Evolutionary conservation across 1,140 invertebrate species (phyloP).

Genomic region (Bombus superbus): DNA sequence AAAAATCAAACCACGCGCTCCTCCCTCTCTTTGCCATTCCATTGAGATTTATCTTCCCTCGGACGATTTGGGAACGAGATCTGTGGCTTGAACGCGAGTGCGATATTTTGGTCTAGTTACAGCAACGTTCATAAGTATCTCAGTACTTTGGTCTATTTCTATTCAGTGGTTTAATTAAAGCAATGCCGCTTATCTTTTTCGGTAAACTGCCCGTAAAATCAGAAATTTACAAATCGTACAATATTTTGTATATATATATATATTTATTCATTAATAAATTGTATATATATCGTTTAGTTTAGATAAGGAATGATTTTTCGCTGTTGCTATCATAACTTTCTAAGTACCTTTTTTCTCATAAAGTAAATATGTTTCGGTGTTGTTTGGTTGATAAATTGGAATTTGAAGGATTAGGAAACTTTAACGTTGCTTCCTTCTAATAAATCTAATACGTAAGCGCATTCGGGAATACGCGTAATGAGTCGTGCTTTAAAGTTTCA

Average conservation of each 20-base stretch:
- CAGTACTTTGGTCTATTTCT: too few relatives aligned
- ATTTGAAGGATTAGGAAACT: conserved; percentile 3
- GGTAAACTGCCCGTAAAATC: too few relatives aligned
- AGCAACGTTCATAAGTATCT: too few relatives aligned
- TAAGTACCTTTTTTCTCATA: too few relatives aligned
- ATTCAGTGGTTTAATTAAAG: too few relatives aligned
- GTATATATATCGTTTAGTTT: background rate
- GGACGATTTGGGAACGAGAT: background rate
- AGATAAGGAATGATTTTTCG: background rate
- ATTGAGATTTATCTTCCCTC: background rate
- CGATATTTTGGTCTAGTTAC: background rate
- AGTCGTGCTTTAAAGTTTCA: conserved; percentile 24
- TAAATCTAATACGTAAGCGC: conserved; percentile 17
- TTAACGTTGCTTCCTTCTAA: background rate
- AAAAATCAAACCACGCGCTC: background rate
- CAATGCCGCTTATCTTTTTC: too few relatives aligned
- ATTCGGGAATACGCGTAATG: conserved; percentile 18
- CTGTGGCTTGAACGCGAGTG: background rate
- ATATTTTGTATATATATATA: too few relatives aligned
- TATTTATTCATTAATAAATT: too few relatives aligned
- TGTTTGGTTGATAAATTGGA: background rate
- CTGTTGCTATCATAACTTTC: background rate
- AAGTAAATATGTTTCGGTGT: background rate
- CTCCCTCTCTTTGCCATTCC: background rate
- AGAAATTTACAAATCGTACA: too few relatives aligned